Evolutionary conservation across 1,140 invertebrate genomes (phyloP).

Genomic region (Zaprionus capensis): DNA sequence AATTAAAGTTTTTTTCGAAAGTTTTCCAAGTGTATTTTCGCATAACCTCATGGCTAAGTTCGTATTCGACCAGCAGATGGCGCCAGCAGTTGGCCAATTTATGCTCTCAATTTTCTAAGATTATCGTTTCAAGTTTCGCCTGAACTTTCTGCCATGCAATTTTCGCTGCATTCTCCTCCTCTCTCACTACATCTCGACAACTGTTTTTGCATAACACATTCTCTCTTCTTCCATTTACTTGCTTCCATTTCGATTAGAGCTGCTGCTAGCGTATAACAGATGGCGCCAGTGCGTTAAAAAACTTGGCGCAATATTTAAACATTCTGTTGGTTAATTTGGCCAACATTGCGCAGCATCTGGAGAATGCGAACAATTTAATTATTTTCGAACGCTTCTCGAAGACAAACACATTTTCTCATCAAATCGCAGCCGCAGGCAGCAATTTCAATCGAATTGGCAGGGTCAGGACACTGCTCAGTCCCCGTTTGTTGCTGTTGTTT

Average conservation of each 20-base stretch:
- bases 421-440: conserved; percentile 74
- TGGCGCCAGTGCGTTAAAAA: conserved; percentile 22
- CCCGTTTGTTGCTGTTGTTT: conserved; percentile 18
- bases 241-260: conserved; percentile 1
- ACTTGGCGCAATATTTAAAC: conserved; percentile 13
- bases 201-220: not conserved
- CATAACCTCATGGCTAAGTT: not conserved
- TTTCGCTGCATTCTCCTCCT: conserved; percentile 14
- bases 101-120: not conserved
- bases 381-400: conserved; percentile 61
- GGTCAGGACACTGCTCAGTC: conserved; percentile 38
- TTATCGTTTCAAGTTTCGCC: not conserved
- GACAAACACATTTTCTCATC: conserved; percentile 63
- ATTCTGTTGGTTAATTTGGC: conserved; percentile 48
- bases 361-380: conserved; percentile 77
- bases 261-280: conserved; percentile 21
- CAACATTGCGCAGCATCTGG: conserved; percentile 51
- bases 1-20: not conserved
- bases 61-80: conserved; percentile 16
- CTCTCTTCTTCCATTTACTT: not conserved
- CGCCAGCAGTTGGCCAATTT: not conserved
- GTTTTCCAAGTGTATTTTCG: not conserved
- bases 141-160: not conserved
- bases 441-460: conserved; percentile 75
- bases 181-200: no score